Evolutionary conservation across 2,113 vertebrate genomes (phyloP).

Genomic region (Corvus hawaiiensis): DNA sequence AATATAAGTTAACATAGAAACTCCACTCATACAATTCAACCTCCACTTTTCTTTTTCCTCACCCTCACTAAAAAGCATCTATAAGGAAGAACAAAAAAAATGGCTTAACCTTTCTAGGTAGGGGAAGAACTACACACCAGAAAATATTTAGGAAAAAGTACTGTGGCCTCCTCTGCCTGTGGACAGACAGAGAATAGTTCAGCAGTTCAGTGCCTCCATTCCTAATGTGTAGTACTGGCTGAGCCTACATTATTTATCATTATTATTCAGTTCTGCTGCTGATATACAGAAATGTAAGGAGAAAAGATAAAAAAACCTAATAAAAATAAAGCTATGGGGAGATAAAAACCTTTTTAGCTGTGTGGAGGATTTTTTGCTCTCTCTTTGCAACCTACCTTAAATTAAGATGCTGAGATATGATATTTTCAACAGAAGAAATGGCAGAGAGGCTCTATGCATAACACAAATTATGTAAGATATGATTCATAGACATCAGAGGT

Average conservation of each 20-base stretch:
- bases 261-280: neutral
- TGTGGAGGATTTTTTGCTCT: neutral
- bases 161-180: neutral
- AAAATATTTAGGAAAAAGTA: neutral
- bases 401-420: neutral
- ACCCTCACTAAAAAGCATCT: neutral
- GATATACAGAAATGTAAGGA: neutral
- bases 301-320: neutral
- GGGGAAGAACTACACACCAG: neutral
- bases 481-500: neutral
- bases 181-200: neutral
- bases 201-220: neutral
- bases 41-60: neutral
- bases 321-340: neutral
- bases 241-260: neutral
- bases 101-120: neutral
- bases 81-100: conserved; percentile 21
- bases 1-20: neutral
- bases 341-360: neutral
- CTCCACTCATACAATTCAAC: neutral
- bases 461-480: neutral
- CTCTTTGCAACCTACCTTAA: neutral
- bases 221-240: neutral
- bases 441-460: neutral
- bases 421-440: neutral